Base-by-base conservation (phyloP, 2,888 invertebrate species). In the Orthosia cruda region DNA sequence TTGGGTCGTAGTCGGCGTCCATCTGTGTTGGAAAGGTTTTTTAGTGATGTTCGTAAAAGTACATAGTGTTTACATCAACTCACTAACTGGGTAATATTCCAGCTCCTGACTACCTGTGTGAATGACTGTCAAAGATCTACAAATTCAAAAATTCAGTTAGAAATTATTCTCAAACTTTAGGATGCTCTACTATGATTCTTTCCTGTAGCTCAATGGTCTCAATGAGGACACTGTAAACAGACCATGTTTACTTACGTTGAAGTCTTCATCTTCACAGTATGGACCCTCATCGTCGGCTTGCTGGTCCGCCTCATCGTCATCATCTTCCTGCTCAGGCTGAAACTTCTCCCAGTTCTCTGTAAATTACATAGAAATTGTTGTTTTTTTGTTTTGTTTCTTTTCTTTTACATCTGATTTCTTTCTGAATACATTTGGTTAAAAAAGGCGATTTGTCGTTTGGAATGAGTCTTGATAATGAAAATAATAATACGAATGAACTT, bases 1-100 rank as follows among this genome's bases (percentile, higher is more conserved):
- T 94, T 0, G 98, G 97, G 91, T 98, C 97, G 93, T 98, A 99
- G 87, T 99, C 99, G 72, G 98, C 98, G 94, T 99, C 99, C 99
- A 67, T 58, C 23, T 20, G 18, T 5, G 16, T 64, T 59, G 5
- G 20, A 49, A 50, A 57, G 0, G 20, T 5, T 50, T 54, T 13
- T 2, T 11, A n/a, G 11, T 18, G 11, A n/a, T 52, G n/a, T 52
- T 11, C 12, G n/a, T 52, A n/a, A n/a, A n/a, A n/a, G n/a, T n/a
- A n/a, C n/a, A n/a, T n/a, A n/a, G n/a, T n/a, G n/a, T n/a, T n/a
- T n/a, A n/a, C n/a, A n/a, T n/a, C n/a, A n/a, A n/a, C n/a, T n/a
- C n/a, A n/a, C n/a, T n/a, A n/a, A n/a, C n/a, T n/a, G n/a, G n/a
- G n/a, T n/a, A n/a, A n/a, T n/a, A 32, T 32, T 32, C 7, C 32